These are phyloP conservation scores for Gymnoscelis rufifasciata DNA, from an alignment of 2,888 invertebrate genomes.

Conservation along the genomic window DNA sequence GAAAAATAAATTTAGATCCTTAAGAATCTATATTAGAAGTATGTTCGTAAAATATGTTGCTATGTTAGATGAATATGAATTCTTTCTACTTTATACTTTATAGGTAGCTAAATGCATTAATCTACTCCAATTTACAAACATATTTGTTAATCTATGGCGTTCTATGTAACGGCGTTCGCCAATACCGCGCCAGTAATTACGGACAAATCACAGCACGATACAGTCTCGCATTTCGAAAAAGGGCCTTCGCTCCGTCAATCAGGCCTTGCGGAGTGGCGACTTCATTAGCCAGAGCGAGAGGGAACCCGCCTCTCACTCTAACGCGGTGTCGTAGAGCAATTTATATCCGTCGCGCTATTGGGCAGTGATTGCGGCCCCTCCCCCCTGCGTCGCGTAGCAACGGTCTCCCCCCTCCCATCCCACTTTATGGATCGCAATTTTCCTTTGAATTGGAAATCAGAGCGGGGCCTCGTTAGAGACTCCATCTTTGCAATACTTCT, in stretches of 20 bases:
- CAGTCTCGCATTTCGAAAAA: conserved; percentile 61
- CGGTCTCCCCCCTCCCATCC: conserved; percentile 60
- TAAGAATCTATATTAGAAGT: too few species aligned
- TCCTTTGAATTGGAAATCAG: conserved; percentile 81
- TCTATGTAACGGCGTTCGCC: conserved; percentile 21
- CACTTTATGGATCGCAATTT: conserved; percentile 79
- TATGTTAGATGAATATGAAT: too few species aligned
- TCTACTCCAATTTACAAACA: too few species aligned
- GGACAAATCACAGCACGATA: conserved; percentile 62
- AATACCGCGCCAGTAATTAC: conserved; percentile 48
- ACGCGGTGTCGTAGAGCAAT: conserved; percentile 75
- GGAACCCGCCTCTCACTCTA: conserved; percentile 47
- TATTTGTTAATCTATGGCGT: not conserved
- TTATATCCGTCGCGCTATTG: conserved; percentile 80
- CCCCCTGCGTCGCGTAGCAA: conserved; percentile 83
- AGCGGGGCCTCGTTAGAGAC: conserved; percentile 71
- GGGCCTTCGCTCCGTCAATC: conserved; percentile 71
- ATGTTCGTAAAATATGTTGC: too few species aligned
- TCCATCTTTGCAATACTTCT: conserved; percentile 69
- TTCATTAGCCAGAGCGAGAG: conserved; percentile 71
- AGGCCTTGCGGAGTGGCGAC: conserved; percentile 67
- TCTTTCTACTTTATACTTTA: too few species aligned
- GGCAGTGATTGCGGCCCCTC: conserved; percentile 79
- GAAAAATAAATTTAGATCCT: too few species aligned
- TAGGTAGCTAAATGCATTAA: too few species aligned